Base-by-base conservation (phyloP, 2,888 invertebrate genomes). In the Trypoxylon attenuatum region DNA sequence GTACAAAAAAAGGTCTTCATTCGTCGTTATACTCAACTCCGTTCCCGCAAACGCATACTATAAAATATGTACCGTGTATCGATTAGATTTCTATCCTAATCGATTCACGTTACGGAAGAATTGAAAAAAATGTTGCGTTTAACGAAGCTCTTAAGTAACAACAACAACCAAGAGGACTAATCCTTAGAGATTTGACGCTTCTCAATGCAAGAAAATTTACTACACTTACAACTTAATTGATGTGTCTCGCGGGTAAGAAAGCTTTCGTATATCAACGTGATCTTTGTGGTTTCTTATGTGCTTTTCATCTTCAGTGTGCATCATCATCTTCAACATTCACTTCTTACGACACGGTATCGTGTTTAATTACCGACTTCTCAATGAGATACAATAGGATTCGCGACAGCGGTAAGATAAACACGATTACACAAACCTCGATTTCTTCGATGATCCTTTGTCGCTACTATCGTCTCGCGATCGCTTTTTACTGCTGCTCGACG, bases 391-490 rank as follows among this genome's bases (percentile, higher is more conserved):
- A 3, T 25, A 5, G 4, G 16, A 13, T 5, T 2, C 16, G 6
- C 5, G 15, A 25, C 13, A 5, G 18, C 15, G 18, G 21, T 19
- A n/a, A n/a, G n/a, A n/a, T n/a, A n/a, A n/a, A 3, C 13, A 45
- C 21, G 61, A 42, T 51, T 25, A 21, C 55, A 64, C 67, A 87
- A 81, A 92, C 90, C 89, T 93, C 23, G 93, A 89, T 87, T 90
- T 94, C 87, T 95, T 95, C 51, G 92, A 33, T 33, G 33, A 88
- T 67, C 91, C 91, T 59, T 88, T 89, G 62, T 89, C 89, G 71
- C 89, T 89, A 77, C 93, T 93, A 73, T 92, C 93, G 62, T 95
- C 94, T 19, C 94, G 91, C 33, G 93, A 91, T 41, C 95, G 91
- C 86, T 95, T 96, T 79, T 90, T 91, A 78, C 89, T 89, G 71